phyloP scores from a whole-genome alignment of 2,888 invertebrate genomes.

The Ormyrus thymus region DNA sequence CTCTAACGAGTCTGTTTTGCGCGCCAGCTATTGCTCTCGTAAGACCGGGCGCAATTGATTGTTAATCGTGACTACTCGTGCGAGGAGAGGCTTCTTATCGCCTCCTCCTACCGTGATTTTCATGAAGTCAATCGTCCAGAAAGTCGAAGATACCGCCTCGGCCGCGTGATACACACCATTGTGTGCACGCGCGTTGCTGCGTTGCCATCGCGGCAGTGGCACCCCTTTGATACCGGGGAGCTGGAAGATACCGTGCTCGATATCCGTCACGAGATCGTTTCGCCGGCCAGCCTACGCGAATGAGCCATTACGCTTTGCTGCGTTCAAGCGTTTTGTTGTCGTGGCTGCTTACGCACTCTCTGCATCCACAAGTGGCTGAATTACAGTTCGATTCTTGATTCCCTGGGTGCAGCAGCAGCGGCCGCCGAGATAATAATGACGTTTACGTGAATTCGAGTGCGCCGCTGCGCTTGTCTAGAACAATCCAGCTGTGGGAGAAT shows the following conservation, averaged over 20 bases:
- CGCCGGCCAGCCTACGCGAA: constrained; percentile 49
- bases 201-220: background rate
- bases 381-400: too few relatives aligned
- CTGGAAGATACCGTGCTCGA: constrained; percentile 42
- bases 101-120: constrained; percentile 54
- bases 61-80: constrained; percentile 57
- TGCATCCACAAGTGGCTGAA: too few relatives aligned
- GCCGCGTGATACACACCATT: background rate
- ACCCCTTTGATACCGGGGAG: background rate
- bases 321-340: constrained; percentile 26
- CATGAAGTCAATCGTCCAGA: constrained; percentile 61
- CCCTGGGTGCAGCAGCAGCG: too few relatives aligned
- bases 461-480: too few relatives aligned
- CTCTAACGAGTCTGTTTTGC: background rate
- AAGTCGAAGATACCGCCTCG: constrained; percentile 57
- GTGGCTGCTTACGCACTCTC: constrained; percentile 8
- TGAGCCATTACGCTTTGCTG: constrained; percentile 54
- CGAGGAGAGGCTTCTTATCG: constrained; percentile 58
- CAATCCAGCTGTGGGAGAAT: too few relatives aligned
- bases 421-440: too few relatives aligned
- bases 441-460: too few relatives aligned
- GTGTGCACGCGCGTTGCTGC: background rate
- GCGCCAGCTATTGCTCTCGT: background rate
- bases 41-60: constrained; percentile 42
- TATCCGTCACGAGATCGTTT: constrained; percentile 60